Conservation (phyloP, 2,113 vertebrate species). For the Vicugna pacos region DNA sequence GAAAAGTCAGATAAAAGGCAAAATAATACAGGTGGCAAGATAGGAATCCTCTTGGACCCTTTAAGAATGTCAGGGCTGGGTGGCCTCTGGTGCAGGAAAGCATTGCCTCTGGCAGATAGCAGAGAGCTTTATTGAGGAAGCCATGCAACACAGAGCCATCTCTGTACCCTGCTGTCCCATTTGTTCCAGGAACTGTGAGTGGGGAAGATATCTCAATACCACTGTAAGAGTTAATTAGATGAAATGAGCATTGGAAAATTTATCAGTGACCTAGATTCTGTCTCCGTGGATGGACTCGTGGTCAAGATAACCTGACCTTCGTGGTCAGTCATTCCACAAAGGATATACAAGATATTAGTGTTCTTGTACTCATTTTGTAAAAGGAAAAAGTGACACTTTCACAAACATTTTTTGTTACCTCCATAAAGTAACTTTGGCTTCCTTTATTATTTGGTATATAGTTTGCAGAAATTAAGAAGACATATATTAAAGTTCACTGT, state of each 20-base stretch:
- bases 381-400: background rate
- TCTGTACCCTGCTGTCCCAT: background rate
- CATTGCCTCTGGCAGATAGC: background rate
- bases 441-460: background rate
- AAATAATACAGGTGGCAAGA: background rate
- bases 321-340: constrained; percentile 18
- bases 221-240: background rate
- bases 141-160: background rate
- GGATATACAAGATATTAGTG: background rate
- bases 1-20: background rate
- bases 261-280: constrained; percentile 42
- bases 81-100: background rate
- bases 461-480: constrained; percentile 48
- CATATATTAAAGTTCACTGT: constrained; percentile 13
- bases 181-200: background rate
- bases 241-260: background rate
- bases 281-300: background rate
- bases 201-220: background rate
- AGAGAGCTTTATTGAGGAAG: background rate
- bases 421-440: background rate
- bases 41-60: background rate
- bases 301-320: constrained; percentile 17
- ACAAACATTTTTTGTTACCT: constrained; percentile 21
- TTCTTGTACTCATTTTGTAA: constrained; percentile 7
- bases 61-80: background rate